phyloP scores from a whole-genome alignment of 2,113 vertebrate species.

The Arizona elegans region DNA sequence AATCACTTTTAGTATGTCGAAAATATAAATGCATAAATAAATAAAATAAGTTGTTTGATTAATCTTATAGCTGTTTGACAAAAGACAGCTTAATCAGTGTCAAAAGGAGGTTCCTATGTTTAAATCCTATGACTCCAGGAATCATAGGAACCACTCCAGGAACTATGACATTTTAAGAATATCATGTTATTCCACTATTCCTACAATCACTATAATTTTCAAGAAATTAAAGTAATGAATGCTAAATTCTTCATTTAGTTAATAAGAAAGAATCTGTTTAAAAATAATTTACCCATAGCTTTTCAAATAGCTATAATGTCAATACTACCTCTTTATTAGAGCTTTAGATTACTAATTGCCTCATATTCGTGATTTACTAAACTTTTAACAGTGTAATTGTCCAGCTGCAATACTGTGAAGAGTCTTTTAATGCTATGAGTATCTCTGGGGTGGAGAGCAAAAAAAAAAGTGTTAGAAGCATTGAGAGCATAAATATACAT shows the following conservation, averaged over 20 bases:
- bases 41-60: background rate
- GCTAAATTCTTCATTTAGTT: background rate
- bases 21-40: background rate
- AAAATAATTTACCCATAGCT: constrained; percentile 38
- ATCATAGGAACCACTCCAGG: background rate
- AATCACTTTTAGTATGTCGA: background rate
- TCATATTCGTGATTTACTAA: constrained; percentile 43
- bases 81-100: background rate
- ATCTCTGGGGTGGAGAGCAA: background rate
- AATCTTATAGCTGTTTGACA: background rate
- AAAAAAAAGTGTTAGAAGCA: background rate
- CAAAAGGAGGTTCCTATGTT: background rate
- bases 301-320: constrained; percentile 32
- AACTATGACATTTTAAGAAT: background rate
- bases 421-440: constrained; percentile 21
- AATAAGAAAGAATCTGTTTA: background rate
- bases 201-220: background rate
- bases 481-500: background rate
- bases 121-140: background rate
- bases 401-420: background rate
- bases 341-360: constrained; percentile 39
- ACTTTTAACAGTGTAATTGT: constrained; percentile 28
- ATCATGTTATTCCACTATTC: background rate
- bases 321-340: constrained; percentile 10
- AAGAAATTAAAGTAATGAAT: background rate